These are phyloP conservation scores for Epinotia bilunana DNA, from an alignment of 2,888 invertebrate genomes.

Conservation along the genomic window DNA sequence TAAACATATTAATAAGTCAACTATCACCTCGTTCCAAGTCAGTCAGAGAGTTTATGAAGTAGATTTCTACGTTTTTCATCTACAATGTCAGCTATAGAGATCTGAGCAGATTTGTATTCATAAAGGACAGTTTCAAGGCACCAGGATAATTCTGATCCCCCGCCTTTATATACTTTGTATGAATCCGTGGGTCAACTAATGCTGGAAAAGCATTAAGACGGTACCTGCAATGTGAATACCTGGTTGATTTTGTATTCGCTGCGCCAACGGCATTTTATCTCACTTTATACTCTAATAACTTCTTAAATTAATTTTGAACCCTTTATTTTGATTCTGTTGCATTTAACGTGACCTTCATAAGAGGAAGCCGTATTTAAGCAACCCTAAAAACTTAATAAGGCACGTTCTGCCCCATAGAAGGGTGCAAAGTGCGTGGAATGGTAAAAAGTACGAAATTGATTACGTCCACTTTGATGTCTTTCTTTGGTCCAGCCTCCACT, in stretches of 20 bases:
- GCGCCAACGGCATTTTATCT: neutral
- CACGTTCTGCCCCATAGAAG: neutral
- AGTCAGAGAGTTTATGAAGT: too few relatives aligned
- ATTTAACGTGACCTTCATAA: neutral
- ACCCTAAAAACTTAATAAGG: neutral
- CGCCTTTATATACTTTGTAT: too few relatives aligned
- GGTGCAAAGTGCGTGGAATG: neutral
- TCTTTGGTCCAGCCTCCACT: too few relatives aligned
- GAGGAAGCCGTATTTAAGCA: neutral
- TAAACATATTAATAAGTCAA: too few relatives aligned
- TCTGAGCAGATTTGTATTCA: too few relatives aligned
- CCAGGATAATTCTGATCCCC: too few relatives aligned
- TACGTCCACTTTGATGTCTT: neutral
- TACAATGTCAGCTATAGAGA: too few relatives aligned
- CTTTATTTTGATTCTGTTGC: conserved; percentile 6
- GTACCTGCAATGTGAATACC: too few relatives aligned
- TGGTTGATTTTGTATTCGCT: conserved; percentile 23
- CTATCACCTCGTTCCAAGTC: too few relatives aligned
- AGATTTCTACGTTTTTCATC: too few relatives aligned
- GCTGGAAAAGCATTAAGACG: neutral
- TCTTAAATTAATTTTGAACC: conserved; percentile 24
- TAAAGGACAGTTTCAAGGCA: too few relatives aligned
- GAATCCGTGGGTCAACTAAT: neutral
- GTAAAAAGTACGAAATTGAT: neutral
- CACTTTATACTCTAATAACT: conserved; percentile 7